Percentiles rank a stretch among this genome's conserved stretches.
These are phyloP conservation scores for Etheostoma perlongum DNA, from an alignment of 2,797 vertebrate genomes.

Conservation along the genomic window DNA sequence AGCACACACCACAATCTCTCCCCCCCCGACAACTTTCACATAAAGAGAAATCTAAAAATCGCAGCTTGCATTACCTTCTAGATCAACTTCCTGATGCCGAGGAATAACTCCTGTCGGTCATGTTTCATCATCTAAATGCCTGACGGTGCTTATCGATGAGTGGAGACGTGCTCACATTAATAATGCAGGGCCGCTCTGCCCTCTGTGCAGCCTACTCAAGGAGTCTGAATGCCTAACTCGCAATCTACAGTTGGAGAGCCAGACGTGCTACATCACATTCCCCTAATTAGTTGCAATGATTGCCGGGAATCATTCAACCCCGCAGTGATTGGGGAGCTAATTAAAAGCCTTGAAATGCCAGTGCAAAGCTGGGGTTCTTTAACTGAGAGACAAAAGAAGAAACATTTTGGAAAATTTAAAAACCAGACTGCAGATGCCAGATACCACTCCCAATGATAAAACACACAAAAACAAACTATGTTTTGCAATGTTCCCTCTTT, in stretches of 20 bases:
- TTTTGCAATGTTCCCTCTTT: background rate
- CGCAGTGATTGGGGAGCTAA: constrained; percentile 8
- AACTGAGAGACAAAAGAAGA: background rate
- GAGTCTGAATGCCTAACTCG: background rate
- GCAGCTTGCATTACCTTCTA: constrained; percentile 6
- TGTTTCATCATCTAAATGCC: constrained; percentile 20
- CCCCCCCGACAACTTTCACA: constrained; percentile 33
- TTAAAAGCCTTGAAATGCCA: constrained; percentile 43
- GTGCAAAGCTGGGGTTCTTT: constrained; percentile 33
- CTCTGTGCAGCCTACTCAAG: no score
- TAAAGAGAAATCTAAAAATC: constrained; percentile 7
- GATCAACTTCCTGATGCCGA: background rate
- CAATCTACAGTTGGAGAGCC: background rate
- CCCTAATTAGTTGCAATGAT: constrained; percentile 23
- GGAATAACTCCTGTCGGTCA: constrained; percentile 15
- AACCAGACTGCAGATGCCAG: background rate
- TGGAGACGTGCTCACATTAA: constrained; percentile 50
- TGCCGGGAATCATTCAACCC: constrained; percentile 36
- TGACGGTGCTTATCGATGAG: constrained; percentile 18
- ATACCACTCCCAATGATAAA: background rate
- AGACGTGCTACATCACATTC: constrained; percentile 2
- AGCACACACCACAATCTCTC: constrained; percentile 6
- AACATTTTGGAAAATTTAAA: background rate
- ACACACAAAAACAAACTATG: no score
- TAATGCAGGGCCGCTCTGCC: constrained; percentile 51